Evolutionary conservation across 2,888 invertebrate genomes (phyloP), one percentile per base, ranked within the genome.

Genomic region (Cyrtodaria siliqua): DNA sequence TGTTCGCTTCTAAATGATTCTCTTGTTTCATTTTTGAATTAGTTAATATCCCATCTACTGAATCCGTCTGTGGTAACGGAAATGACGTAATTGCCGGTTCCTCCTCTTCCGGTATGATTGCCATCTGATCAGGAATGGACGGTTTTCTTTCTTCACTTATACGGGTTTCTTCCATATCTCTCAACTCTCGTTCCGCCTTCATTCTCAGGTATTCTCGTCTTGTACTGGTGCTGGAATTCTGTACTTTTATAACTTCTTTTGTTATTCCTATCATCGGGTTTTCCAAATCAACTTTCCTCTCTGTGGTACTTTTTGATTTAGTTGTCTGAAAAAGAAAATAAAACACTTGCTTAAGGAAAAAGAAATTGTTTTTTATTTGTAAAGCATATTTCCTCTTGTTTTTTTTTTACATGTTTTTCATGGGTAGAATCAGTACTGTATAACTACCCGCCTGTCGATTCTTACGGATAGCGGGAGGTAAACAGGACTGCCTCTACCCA

Each of bases 41-140:
- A 33, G 6, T 33, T 33, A 12, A 12, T 33, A 12, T 4, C 12
- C 72, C 69, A 26, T 64, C 57, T 14, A 63, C 68, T n/a, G 9
- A 26, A 38, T 71, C 63, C 2, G 18, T 49, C 16, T 67, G 56
- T 23, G 33, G 57, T 50, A 56, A 61, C 14, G 64, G 73, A 73
- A 73, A 63, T 56, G 72, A 56, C 26, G 68, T 72, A 50, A 77
- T 62, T 52, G 71, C 60, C 16, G 67, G 63, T 27, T 67, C 62
- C 23, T 50, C 50, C 20, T 44, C 44, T 20, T 44, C 20, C 20
- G n/a, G 16, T 44, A 44, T 44, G 44, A 16, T 20, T 18, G 20
- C n/a, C 4, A 44, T 20, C n/a, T 9, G 3, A 44, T 44, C 44
- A 16, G 4, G 4, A 16, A 44, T 44, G 20, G 20, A 16, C 6